Evolutionary conservation across 2,888 invertebrate genomes (phyloP).

Genomic region (Carcina quercana): DNA sequence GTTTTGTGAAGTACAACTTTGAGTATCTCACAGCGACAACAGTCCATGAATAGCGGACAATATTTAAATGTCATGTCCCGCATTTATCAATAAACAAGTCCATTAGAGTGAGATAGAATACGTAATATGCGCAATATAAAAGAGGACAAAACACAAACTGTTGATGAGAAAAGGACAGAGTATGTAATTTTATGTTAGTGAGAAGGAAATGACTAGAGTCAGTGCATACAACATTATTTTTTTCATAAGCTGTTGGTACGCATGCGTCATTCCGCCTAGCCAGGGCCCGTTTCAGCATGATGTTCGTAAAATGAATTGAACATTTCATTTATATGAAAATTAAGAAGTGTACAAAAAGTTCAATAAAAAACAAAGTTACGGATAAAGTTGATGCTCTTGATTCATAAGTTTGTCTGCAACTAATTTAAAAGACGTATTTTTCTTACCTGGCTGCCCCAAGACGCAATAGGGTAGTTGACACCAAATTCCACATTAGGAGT

Average conservation of each 20-base stretch:
- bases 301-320: background rate
- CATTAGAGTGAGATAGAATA: slow-evolving; percentile 29
- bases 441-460: too few relatives aligned
- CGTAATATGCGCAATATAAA: slow-evolving; percentile 14
- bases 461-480: too few relatives aligned
- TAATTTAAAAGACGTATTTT: too few relatives aligned
- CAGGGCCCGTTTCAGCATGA: slow-evolving; percentile 36
- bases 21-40: background rate
- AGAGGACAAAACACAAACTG: slow-evolving; percentile 36
- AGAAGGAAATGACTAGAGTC: slow-evolving; percentile 42
- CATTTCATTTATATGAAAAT: too few relatives aligned
- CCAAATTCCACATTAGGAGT: too few relatives aligned
- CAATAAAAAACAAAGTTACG: too few relatives aligned
- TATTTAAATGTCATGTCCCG: slow-evolving; percentile 17
- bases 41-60: slow-evolving; percentile 12
- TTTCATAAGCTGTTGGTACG: slow-evolving; percentile 54
- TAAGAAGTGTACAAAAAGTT: too few relatives aligned
- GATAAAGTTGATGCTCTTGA: too few relatives aligned
- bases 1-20: background rate
- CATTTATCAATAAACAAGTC: slow-evolving; percentile 47
- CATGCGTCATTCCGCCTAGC: slow-evolving; percentile 55
- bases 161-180: slow-evolving; percentile 36
- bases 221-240: slow-evolving; percentile 40
- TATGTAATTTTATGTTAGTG: slow-evolving; percentile 11
- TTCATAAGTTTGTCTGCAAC: too few relatives aligned